Conservation (phyloP, 2,888 invertebrate species). For the Macrophya alboannulata region DNA sequence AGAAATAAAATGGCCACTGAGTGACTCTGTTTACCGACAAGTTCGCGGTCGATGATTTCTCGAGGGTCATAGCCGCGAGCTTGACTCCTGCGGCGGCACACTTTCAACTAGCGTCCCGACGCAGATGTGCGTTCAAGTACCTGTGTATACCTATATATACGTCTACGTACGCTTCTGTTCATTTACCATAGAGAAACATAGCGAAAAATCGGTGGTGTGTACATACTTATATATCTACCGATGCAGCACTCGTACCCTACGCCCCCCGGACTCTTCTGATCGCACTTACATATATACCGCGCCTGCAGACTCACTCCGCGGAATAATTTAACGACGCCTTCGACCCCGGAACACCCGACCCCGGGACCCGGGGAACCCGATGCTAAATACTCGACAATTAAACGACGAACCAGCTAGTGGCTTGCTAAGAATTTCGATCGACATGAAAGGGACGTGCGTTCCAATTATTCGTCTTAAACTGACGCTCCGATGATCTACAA, state of each 20-base stretch:
- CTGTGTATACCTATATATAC: neutral
- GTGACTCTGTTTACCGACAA: conserved; percentile 78
- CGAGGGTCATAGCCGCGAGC: conserved; percentile 78
- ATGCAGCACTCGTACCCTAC: conserved; percentile 9
- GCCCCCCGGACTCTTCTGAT: conserved; percentile 43
- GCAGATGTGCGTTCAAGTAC: conserved; percentile 21
- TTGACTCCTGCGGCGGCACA: conserved; percentile 62
- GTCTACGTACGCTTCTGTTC: neutral
- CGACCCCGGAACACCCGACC: conserved; percentile 56
- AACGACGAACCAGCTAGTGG: conserved; percentile 60
- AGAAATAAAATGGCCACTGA: conserved; percentile 65
- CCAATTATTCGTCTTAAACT: conserved; percentile 58
- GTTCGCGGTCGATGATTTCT: conserved; percentile 73
- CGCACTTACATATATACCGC: conserved; percentile 57
- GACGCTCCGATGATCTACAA: conserved; percentile 29
- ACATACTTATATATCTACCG: conserved; percentile 25
- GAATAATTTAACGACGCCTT: conserved; percentile 79
- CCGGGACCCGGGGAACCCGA: conserved; percentile 5
- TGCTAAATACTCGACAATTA: conserved; percentile 72
- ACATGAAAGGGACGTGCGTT: conserved; percentile 60
- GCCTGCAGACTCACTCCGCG: conserved; percentile 69
- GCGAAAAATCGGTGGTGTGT: conserved; percentile 19
- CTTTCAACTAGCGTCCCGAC: conserved; percentile 44
- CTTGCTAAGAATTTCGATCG: conserved; percentile 55
- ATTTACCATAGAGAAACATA: neutral